phyloP scores from a whole-genome alignment of 2,888 invertebrate genomes.

The Coenonympha arcania region DNA sequence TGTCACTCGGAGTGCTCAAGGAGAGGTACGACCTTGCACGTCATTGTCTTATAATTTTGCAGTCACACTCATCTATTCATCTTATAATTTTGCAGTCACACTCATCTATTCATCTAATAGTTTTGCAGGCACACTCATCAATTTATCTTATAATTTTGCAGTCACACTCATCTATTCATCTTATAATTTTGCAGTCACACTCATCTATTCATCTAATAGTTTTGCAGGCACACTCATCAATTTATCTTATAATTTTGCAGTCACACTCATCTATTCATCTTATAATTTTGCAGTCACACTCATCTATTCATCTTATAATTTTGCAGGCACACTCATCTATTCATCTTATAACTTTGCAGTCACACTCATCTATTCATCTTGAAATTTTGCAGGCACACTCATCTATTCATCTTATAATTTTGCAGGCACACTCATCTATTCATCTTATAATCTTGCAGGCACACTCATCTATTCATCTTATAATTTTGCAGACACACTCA shows the following conservation, averaged over 20 bases:
- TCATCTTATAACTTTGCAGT: no score
- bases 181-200: slow-evolving; percentile 43
- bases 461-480: slow-evolving; percentile 70
- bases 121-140: slow-evolving; percentile 53
- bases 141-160: no score
- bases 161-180: no score
- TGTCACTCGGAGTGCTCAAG: slow-evolving; percentile 81
- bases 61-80: slow-evolving; percentile 69
- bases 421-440: no score
- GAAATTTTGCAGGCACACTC: slow-evolving; percentile 44
- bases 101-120: neutral
- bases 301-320: neutral
- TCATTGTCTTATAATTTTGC: slow-evolving; percentile 22
- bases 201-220: slow-evolving; percentile 72
- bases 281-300: no score
- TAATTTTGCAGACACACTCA: no score
- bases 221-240: no score
- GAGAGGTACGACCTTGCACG: slow-evolving; percentile 58
- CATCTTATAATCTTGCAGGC: slow-evolving; percentile 36
- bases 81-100: no score
- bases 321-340: slow-evolving; percentile 62
- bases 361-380: neutral
- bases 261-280: slow-evolving; percentile 68
- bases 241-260: slow-evolving; percentile 34
- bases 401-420: no score